These are phyloP conservation scores for Fabriciana adippe DNA, from an alignment of 2,888 invertebrate species.

Conservation along the genomic window DNA sequence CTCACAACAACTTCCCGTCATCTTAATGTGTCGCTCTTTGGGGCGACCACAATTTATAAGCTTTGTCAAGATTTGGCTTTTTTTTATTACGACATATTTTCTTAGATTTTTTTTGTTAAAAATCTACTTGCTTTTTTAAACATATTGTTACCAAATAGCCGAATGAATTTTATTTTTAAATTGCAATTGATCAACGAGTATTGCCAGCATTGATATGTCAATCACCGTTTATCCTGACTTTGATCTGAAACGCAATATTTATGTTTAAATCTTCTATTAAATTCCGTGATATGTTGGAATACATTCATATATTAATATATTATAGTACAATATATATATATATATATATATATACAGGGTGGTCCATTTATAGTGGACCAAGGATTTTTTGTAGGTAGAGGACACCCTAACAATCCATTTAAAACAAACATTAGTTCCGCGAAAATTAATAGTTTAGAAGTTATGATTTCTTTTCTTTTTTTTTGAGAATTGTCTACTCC, in stretches of 20 bases:
- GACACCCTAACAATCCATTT: no score
- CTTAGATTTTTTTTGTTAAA: slow-evolving; percentile 3
- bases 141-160: neutral
- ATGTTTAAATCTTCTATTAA: neutral
- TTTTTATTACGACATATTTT: slow-evolving; percentile 11
- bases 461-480: no score
- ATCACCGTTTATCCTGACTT: slow-evolving; percentile 9
- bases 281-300: neutral
- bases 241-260: slow-evolving; percentile 6
- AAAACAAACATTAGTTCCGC: no score
- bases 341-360: no score
- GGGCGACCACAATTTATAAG: slow-evolving; percentile 61
- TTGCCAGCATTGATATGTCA: slow-evolving; percentile 12
- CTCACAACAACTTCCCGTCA: slow-evolving; percentile 47
- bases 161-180: slow-evolving; percentile 4
- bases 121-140: neutral
- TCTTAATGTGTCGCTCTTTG: slow-evolving; percentile 68
- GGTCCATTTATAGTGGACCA: no score
- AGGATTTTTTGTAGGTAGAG: no score
- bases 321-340: no score
- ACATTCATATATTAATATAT: no score
- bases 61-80: slow-evolving; percentile 56
- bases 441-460: no score
- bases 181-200: slow-evolving; percentile 7
- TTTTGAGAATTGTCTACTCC: no score